Percentiles rank a stretch among this genome's conserved stretches.
Evolutionary conservation across 2,888 invertebrate species (phyloP).

Genomic region (Matsumyia berberina): DNA sequence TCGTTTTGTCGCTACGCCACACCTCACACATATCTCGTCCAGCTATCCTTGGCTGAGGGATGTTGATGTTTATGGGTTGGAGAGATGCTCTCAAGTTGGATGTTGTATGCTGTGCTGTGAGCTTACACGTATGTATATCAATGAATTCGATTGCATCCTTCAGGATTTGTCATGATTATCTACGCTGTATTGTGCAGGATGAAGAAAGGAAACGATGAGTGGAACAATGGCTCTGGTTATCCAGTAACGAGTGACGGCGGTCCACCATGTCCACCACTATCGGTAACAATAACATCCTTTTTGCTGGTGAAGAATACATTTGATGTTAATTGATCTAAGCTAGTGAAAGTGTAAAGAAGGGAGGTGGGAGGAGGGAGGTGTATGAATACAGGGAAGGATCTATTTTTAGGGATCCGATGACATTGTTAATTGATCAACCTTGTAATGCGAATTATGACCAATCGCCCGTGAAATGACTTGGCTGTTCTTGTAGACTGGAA

Average conservation of each 20-base stretch:
- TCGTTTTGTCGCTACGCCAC: constrained; percentile 22
- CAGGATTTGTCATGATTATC: constrained; percentile 69
- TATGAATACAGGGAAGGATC: too few species aligned
- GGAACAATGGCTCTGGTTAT: constrained; percentile 11
- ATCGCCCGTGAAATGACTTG: constrained; percentile 33
- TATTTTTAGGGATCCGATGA: not conserved
- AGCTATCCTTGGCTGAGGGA: constrained; percentile 11
- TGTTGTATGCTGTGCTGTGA: constrained; percentile 37
- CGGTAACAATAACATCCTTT: constrained; percentile 32
- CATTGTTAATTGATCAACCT: not conserved
- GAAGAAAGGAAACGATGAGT: not conserved
- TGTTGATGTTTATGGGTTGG: constrained; percentile 50
- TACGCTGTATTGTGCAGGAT: constrained; percentile 31
- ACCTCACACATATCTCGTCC: not conserved
- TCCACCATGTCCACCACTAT: constrained; percentile 4
- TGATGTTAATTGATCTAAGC: constrained; percentile 39
- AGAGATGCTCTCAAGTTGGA: constrained; percentile 21
- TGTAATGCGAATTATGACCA: not conserved
- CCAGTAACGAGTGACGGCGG: constrained; percentile 32
- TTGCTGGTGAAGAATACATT: constrained; percentile 7
- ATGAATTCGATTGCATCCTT: constrained; percentile 57
- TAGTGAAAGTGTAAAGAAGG: constrained; percentile 4
- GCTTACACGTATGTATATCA: constrained; percentile 16
- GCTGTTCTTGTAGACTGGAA: constrained; percentile 41
- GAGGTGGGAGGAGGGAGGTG: too few species aligned